Evolutionary conservation across 2,797 vertebrate species (phyloP).

Genomic region (Gymnothorax javanicus): DNA sequence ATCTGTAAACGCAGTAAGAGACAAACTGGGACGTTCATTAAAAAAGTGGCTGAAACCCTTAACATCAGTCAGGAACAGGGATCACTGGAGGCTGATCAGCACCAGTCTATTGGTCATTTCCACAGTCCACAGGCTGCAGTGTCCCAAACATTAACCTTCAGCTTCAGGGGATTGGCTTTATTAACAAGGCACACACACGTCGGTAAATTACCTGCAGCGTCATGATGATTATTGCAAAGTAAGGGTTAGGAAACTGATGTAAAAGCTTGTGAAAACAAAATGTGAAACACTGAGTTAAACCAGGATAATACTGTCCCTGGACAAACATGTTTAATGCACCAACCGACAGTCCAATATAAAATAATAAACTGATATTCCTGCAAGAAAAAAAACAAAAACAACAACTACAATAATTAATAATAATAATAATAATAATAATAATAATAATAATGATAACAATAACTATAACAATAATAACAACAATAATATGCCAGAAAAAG

Average conservation of each 20-base stretch:
- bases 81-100: background rate
- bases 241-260: background rate
- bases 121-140: background rate
- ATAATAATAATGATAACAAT: background rate
- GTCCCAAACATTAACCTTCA: background rate
- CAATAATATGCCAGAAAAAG: background rate
- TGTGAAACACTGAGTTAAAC: background rate
- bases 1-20: constrained; percentile 63
- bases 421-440: constrained; percentile 1
- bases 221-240: background rate
- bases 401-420: background rate
- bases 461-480: background rate
- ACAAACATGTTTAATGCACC: background rate
- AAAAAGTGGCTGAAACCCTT: constrained; percentile 5
- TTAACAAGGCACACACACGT: background rate
- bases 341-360: background rate
- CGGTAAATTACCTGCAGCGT: background rate
- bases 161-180: background rate
- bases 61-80: background rate
- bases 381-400: background rate
- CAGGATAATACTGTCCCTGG: background rate
- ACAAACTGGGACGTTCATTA: background rate
- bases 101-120: background rate
- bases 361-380: background rate
- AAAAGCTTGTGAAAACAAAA: background rate